Conservation (phyloP, 2,113 vertebrate genomes). For the Mesoclemmys tuberculata region DNA sequence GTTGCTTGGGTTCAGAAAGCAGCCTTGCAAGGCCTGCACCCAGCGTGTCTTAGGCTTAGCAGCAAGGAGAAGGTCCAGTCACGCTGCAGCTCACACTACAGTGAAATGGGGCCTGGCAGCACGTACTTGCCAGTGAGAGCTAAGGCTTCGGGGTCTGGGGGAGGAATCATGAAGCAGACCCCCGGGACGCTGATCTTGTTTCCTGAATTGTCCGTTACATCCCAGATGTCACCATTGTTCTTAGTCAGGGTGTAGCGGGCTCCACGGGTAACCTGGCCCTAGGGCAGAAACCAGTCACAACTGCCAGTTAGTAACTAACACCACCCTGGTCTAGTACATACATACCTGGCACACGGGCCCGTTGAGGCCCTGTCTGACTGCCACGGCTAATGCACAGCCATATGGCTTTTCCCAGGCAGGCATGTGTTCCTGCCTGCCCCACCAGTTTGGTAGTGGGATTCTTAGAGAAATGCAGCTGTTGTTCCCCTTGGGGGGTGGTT, state of each 20-base stretch:
- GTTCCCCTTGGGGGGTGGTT: not conserved
- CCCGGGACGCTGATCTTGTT: slow-evolving; percentile 83
- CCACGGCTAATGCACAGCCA: not conserved
- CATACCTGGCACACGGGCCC: not conserved
- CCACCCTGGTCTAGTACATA: rapidly evolving
- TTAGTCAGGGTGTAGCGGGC: slow-evolving; percentile 88
- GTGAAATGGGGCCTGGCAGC: not conserved
- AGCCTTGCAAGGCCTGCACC: not conserved
- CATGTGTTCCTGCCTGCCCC: too few species aligned
- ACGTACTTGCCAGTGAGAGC: slow-evolving; percentile 87
- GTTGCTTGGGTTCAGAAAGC: not conserved
- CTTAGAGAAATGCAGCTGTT: not conserved
- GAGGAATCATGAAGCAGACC: slow-evolving; percentile 93
- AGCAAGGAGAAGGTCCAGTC: rapidly evolving
- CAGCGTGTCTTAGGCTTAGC: rapidly evolving
- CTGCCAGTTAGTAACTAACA: not conserved
- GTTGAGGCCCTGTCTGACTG: not conserved
- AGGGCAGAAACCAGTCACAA: not conserved
- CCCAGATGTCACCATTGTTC: slow-evolving; percentile 87
- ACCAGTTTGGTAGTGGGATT: not conserved
- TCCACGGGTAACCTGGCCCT: slow-evolving; percentile 90
- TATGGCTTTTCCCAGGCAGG: not conserved
- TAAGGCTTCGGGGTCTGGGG: slow-evolving; percentile 87
- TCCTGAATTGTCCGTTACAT: slow-evolving; percentile 85
- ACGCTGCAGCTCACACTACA: not conserved